Percentiles rank a stretch among this genome's conserved stretches.
Evolutionary conservation across 37 sponge, comb jelly and placozoan genomes (phyloP).

Genomic region (Halisarca cf. caerulea): DNA sequence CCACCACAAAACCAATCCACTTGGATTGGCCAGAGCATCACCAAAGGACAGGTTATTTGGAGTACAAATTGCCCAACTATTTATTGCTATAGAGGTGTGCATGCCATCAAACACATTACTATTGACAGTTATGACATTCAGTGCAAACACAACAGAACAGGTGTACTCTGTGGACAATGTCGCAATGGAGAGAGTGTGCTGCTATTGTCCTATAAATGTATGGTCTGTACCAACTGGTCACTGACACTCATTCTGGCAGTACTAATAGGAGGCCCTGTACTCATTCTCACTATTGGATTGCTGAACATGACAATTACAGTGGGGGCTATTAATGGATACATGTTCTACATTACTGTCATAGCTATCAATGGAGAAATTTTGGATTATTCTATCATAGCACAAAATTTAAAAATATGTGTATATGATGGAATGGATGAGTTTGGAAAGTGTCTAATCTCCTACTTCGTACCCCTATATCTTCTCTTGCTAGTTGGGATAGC

Average conservation of each 20-base stretch:
- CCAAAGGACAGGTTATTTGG: too few species aligned
- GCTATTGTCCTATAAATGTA: constrained; percentile 31
- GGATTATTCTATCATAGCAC: constrained; percentile 28
- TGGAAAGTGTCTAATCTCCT: constrained; percentile 15
- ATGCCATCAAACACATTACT: too few species aligned
- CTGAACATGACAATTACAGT: constrained; percentile 40
- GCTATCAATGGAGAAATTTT: constrained; percentile 8
- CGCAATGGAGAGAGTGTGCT: constrained; percentile 17
- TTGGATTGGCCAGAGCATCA: not conserved
- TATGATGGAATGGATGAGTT: constrained; percentile 41
- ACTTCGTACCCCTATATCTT: constrained; percentile 33
- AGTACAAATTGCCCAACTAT: too few species aligned
- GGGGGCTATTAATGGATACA: constrained; percentile 38
- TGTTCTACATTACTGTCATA: constrained; percentile 47
- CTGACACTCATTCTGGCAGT: constrained; percentile 5
- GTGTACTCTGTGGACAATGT: constrained; percentile 57
- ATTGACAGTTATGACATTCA: constrained; percentile 28
- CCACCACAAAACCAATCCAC: not conserved
- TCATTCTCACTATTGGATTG: constrained; percentile 14
- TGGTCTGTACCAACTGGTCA: constrained; percentile 10
- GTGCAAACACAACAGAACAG: constrained; percentile 32
- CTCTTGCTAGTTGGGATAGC: constrained; percentile 16
- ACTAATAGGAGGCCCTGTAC: constrained; percentile 31
- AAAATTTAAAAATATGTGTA: constrained; percentile 41
- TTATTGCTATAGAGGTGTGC: not conserved